phyloP scores from a whole-genome alignment of 2,888 invertebrate species.

The Crioceris asparagi region DNA sequence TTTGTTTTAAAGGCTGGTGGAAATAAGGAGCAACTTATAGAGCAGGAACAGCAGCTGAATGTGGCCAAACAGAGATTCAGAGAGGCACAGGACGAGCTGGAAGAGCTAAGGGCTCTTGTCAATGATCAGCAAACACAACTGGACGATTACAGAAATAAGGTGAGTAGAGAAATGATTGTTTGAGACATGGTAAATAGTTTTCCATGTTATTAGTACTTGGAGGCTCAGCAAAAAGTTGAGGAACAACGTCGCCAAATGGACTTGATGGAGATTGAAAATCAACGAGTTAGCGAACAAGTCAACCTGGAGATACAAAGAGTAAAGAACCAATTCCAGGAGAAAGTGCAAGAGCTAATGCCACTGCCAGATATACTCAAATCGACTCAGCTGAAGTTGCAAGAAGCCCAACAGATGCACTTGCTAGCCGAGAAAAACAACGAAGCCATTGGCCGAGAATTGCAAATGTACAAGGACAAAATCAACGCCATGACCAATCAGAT shows the following conservation, averaged over 20 bases:
- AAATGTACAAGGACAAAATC: slow-evolving; percentile 43
- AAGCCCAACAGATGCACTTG: slow-evolving; percentile 55
- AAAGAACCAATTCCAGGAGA: slow-evolving; percentile 62
- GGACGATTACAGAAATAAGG: slow-evolving; percentile 60
- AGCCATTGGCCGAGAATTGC: slow-evolving; percentile 53
- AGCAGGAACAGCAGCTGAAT: slow-evolving; percentile 45
- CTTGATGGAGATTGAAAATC: slow-evolving; percentile 61
- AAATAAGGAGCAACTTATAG: slow-evolving; percentile 51
- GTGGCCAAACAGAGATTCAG: slow-evolving; percentile 45
- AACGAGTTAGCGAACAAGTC: slow-evolving; percentile 59
- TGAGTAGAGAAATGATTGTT: no score
- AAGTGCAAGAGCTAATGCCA: slow-evolving; percentile 56
- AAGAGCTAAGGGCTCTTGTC: slow-evolving; percentile 45
- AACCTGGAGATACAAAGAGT: slow-evolving; percentile 59
- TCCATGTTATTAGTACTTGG: slow-evolving; percentile 40
- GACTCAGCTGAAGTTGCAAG: slow-evolving; percentile 55
- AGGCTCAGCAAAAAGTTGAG: slow-evolving; percentile 60
- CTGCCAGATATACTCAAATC: slow-evolving; percentile 58
- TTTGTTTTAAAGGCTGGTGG: slow-evolving; percentile 11
- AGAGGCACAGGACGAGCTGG: slow-evolving; percentile 51
- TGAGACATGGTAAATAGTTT: no score
- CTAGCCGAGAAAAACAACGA: slow-evolving; percentile 57
- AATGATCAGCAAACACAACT: slow-evolving; percentile 57
- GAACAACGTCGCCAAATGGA: slow-evolving; percentile 60
- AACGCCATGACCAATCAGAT: slow-evolving; percentile 39